Evolutionary conservation across 2,113 vertebrate genomes (phyloP), one percentile per base, ranked within the genome.

Genomic region (Poecile atricapillus): DNA sequence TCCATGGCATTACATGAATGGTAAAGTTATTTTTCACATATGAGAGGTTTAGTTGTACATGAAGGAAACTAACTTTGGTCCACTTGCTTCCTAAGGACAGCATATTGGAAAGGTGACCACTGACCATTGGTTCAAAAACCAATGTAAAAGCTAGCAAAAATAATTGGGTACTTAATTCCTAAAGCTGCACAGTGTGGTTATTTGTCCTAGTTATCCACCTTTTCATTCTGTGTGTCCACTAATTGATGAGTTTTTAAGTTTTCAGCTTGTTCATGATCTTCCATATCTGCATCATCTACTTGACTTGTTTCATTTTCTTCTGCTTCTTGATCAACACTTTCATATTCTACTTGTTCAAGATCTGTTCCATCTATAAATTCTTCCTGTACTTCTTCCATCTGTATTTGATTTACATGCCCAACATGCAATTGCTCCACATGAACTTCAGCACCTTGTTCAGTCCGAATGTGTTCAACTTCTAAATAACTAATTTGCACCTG

Each of bases 401-500:
- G 98, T 96, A 98, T 97, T 77, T 96, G 98, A 87, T 98, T 98
- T 69, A 98, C 96, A 10, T 98, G 97, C 65, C 97, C 98, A 47
- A 98, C 98, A 5, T 98, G 98, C 35, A 98, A 96, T 87, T 98
- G 97, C 79, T 98, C 98, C 44, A 98, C 97, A 2, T 98, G 98
- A 53, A 99, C 98, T 96, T 98, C 98, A 59, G 98, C 97, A 59
- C 98, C 98, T 87, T 98, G 97, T 70, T 98, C 98, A 59, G 98
- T 98, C 92, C 98, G 98, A 96, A 99, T 98, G 13, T 98, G 97
- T 68, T 98, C 98, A 47, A 98, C 98, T 97, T 98, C 98, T 83
- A 99, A 96, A 76, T 98, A 89, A 97, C 98, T 98, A 96, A 98
- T 96, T 94, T 99, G 94, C 70, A 99, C 88, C 97, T 99, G 96